These are phyloP conservation scores for Nomada fucata DNA, from an alignment of 2,888 invertebrate genomes.

Conservation along the genomic window DNA sequence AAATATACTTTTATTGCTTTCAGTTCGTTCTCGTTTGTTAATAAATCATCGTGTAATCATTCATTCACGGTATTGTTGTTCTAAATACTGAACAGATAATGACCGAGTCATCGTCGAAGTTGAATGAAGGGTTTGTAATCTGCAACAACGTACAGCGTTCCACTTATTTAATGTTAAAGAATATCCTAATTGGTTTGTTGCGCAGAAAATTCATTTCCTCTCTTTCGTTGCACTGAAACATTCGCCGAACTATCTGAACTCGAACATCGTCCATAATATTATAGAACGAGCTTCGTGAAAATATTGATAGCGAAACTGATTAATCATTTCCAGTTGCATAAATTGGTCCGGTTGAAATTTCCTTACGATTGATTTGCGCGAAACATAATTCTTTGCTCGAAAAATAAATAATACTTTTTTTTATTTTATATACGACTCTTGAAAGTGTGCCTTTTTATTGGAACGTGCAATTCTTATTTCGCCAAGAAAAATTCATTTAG, in stretches of 20 bases:
- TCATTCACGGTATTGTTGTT: conserved; percentile 33
- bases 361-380: too few species aligned
- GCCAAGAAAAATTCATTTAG: neutral
- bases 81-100: conserved; percentile 28
- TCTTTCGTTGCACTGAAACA: neutral
- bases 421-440: neutral
- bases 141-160: neutral
- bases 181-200: too few species aligned
- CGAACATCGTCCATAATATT: too few species aligned
- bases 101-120: neutral
- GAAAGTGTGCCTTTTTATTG: neutral
- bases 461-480: neutral
- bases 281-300: too few species aligned
- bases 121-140: neutral
- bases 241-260: too few species aligned
- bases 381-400: too few species aligned
- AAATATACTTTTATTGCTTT: conserved; percentile 43
- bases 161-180: too few species aligned
- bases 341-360: too few species aligned
- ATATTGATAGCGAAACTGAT: too few species aligned
- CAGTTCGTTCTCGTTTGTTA: conserved; percentile 44
- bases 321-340: too few species aligned
- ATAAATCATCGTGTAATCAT: conserved; percentile 33
- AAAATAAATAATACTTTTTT: neutral
- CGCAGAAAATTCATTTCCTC: too few species aligned